Percentiles rank a stretch among this genome's conserved stretches.
phyloP scores from a whole-genome alignment of 2,888 invertebrate genomes.

The Gortyna flavago region DNA sequence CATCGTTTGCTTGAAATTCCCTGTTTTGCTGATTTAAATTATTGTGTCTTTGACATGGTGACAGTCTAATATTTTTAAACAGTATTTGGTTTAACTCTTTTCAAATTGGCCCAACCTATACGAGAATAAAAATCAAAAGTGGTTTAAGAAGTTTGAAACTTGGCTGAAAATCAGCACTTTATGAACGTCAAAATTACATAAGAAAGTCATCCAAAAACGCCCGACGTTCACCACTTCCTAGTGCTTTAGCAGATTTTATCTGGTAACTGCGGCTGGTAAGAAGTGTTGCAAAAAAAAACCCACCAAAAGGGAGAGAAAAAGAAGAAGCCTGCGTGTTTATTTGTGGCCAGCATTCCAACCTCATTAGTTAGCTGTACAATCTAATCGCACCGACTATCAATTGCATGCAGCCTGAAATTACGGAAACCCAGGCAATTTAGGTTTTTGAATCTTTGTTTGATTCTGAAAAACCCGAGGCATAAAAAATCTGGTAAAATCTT shows the following conservation, averaged over 20 bases:
- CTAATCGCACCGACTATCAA: conserved; percentile 3
- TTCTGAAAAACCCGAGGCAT: conserved; percentile 19
- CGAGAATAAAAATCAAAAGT: not conserved
- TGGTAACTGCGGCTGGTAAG: too few relatives aligned
- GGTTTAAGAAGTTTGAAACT: not conserved
- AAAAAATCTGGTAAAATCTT: conserved; percentile 15
- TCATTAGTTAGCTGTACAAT: conserved; percentile 3
- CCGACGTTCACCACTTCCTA: not conserved
- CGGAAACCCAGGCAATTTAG: not conserved
- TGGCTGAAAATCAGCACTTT: not conserved
- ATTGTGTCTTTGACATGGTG: not conserved
- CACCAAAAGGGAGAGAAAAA: not conserved
- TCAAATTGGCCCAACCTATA: not conserved
- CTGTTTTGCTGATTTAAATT: too few relatives aligned
- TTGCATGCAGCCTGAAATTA: conserved; percentile 9
- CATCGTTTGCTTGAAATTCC: too few relatives aligned
- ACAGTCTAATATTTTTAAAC: not conserved
- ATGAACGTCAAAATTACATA: not conserved
- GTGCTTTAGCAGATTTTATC: not conserved
- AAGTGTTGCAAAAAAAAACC: not conserved
- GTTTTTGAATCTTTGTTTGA: not conserved
- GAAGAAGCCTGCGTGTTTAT: too few relatives aligned
- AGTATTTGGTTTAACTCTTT: not conserved
- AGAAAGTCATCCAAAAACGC: not conserved
- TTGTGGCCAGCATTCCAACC: too few relatives aligned